Evolutionary conservation across 2,797 vertebrate genomes (phyloP), one percentile per base, ranked within the genome.

Genomic region (Acanthurus leucopareius): DNA sequence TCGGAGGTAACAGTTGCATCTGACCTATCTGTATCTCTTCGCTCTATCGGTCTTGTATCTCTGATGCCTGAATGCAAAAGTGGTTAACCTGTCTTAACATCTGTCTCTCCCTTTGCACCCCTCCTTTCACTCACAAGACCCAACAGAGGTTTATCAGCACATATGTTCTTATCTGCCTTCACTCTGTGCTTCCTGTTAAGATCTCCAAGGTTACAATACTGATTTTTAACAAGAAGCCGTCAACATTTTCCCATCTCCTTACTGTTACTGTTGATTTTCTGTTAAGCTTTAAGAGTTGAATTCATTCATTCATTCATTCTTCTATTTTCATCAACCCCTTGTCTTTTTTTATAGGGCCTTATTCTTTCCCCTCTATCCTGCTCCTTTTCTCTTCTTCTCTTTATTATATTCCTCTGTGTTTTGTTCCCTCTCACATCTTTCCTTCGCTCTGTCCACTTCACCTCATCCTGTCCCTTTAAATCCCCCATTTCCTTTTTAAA

Each of bases 21-120:
- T 84, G 81, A 89, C 86, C 78, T 77, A 14, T 70, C 58, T 45
- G 62, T 69, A 69, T 86, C 83, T 66, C 77, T 75, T n/a, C n/a
- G 40, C 79, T 81, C 70, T 87, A 90, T 92, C 88, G 8, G 70
- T 14, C 83, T 76, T 83, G 77, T 90, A 88, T 90, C 88, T 85
- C 79, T 77, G 81, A 84, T 82, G 83, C 62, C 77, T 78, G 87
- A 90, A 91, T 88, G 79, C 79, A 59, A 82, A 87, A 84, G 77
- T 84, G 77, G 82, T 70, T 83, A 86, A 89, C 84, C 87, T 85
- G 84, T 84, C 82, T 72, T 85, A 79, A 78, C 81, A 83, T 86
- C 85, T 86, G 79, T 85, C 85, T 42, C 75, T 75, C 51, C n/a
- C 79, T 79, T 20, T 57, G 64, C 49, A 68, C 72, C 75, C 69